phyloP scores from a whole-genome alignment of 2,888 invertebrate genomes.

The Aporophyla lueneburgensis region DNA sequence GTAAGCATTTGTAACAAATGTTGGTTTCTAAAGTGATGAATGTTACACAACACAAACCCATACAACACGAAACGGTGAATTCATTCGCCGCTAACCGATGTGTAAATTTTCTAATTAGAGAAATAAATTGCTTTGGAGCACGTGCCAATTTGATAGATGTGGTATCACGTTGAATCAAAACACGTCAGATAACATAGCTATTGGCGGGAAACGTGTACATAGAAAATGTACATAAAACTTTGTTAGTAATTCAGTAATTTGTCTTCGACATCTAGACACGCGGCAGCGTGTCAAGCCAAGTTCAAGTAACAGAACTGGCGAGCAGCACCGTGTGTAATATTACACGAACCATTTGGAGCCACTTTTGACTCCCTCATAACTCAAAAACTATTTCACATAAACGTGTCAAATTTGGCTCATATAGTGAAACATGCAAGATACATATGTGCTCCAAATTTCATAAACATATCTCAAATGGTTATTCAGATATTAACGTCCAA shows the following conservation, averaged over 20 bases:
- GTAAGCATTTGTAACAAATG: constrained; percentile 5
- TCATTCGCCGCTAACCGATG: constrained; percentile 31
- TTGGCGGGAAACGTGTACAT: constrained; percentile 26
- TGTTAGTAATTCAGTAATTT: constrained; percentile 46
- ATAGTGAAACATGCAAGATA: too few relatives aligned
- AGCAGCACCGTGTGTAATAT: too few relatives aligned
- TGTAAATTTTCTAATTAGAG: constrained; percentile 58
- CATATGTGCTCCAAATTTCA: too few relatives aligned
- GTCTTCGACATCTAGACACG: constrained; percentile 21
- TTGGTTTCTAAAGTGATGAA: not conserved
- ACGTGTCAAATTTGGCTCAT: too few relatives aligned
- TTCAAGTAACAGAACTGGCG: too few relatives aligned
- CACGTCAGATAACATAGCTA: constrained; percentile 35
- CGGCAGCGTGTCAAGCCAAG: too few relatives aligned
- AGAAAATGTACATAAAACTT: constrained; percentile 38
- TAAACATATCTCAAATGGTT: too few relatives aligned
- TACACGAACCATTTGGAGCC: too few relatives aligned
- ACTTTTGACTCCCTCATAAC: too few relatives aligned
- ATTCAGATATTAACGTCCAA: too few relatives aligned
- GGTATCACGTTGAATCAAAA: constrained; percentile 43
- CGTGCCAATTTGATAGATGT: constrained; percentile 93
- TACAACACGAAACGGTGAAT: constrained; percentile 12
- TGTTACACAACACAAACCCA: constrained; percentile 10
- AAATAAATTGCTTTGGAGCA: constrained; percentile 92
- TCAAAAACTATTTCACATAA: too few relatives aligned